phyloP scores from a whole-genome alignment of 2,113 vertebrate species.

The Ginglymostoma cirratum region DNA sequence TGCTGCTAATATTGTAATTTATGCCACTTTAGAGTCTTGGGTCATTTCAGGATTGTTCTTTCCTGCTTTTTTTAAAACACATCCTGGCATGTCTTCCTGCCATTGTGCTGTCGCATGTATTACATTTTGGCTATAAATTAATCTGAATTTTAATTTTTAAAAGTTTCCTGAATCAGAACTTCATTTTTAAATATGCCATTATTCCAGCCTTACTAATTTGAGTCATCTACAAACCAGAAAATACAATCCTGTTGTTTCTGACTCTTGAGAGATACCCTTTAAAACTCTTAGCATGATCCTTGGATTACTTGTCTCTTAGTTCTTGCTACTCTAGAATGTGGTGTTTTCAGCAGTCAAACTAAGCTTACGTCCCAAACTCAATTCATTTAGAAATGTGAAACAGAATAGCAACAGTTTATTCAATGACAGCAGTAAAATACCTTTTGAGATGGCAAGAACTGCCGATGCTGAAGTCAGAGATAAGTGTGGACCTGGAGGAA shows the following conservation, averaged over 20 bases:
- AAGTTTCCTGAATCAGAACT: not conserved
- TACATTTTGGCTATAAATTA: not conserved
- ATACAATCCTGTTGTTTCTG: not conserved
- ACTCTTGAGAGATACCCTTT: not conserved
- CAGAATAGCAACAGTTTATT: not conserved
- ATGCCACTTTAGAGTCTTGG: not conserved
- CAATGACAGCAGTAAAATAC: not conserved
- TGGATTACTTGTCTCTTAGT: not conserved
- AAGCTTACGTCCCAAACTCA: not conserved
- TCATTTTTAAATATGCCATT: not conserved
- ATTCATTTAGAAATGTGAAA: not conserved
- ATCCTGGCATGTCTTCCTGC: constrained; percentile 1
- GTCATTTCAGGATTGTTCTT: not conserved
- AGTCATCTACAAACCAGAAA: not conserved
- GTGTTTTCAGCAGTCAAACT: not conserved
- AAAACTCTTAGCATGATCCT: too few relatives aligned
- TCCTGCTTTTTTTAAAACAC: not conserved
- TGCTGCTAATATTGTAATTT: not conserved
- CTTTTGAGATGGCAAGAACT: too few relatives aligned
- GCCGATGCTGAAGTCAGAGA: too few relatives aligned
- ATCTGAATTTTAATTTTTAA: not conserved
- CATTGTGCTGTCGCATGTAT: not conserved
- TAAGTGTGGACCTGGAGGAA: too few relatives aligned
- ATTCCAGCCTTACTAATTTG: not conserved
- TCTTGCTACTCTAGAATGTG: not conserved